phyloP scores from a whole-genome alignment of 35 echinoderm and acorn worm species.

The Anneissia japonica region DNA sequence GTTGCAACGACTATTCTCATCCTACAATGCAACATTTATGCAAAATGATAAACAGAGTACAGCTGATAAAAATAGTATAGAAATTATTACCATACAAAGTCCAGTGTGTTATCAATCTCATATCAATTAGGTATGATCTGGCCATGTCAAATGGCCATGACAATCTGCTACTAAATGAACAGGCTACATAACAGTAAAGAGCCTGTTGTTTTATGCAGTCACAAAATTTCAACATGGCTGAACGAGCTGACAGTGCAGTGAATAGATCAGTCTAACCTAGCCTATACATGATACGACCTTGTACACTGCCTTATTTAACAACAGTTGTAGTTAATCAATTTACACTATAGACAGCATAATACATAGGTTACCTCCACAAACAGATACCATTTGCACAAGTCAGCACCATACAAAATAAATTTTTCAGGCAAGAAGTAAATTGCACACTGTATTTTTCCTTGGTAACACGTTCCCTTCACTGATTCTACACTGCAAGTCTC shows the following conservation, averaged over 20 bases:
- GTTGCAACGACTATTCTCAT: too few relatives aligned
- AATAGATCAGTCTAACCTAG: neutral
- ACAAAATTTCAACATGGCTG: neutral
- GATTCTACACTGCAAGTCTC: neutral
- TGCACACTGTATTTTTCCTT: neutral
- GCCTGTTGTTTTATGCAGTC: neutral
- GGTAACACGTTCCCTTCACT: neutral
- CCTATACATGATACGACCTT: neutral
- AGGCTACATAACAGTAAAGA: neutral
- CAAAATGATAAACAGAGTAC: too few relatives aligned
- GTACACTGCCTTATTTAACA: neutral
- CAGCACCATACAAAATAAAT: neutral
- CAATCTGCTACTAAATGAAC: too few relatives aligned
- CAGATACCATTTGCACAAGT: neutral
- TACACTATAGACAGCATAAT: neutral
- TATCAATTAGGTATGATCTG: too few relatives aligned
- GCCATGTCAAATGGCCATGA: too few relatives aligned
- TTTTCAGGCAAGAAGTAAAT: neutral
- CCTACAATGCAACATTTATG: too few relatives aligned
- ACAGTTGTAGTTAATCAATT: neutral
- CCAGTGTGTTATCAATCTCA: too few relatives aligned
- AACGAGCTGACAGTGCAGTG: neutral
- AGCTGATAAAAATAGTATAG: too few relatives aligned
- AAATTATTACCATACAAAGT: too few relatives aligned
- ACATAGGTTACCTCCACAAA: neutral